A percentile compares a stretch with the other conserved stretches of the same genome.
Evolutionary conservation across 2,888 invertebrate genomes (phyloP).

Genomic region (Podabrus alpinus): DNA sequence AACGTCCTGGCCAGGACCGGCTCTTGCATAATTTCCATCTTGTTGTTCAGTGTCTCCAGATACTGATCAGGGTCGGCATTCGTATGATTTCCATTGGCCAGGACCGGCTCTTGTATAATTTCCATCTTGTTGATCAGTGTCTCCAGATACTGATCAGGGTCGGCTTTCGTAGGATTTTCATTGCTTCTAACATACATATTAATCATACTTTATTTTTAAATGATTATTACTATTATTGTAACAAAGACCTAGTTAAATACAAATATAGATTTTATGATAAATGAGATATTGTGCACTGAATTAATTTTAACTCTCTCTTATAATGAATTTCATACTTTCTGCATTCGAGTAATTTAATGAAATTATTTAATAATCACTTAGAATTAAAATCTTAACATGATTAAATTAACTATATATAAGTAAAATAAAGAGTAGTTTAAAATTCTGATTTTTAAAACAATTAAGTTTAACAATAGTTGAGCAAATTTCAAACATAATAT

Average conservation of each 20-base stretch:
- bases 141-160: too few relatives aligned
- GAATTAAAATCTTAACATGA: background rate
- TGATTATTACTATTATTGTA: background rate
- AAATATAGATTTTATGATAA: background rate
- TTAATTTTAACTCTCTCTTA: background rate
- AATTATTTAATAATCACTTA: background rate
- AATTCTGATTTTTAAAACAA: background rate
- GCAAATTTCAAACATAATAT: too few relatives aligned
- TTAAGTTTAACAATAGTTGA: background rate
- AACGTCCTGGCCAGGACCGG: too few relatives aligned
- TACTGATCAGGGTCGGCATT: too few relatives aligned
- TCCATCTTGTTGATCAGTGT: too few relatives aligned
- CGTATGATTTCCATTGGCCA: too few relatives aligned
- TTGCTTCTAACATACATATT: too few relatives aligned
- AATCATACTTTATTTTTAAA: background rate
- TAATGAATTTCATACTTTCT: background rate
- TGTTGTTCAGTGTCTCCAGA: too few relatives aligned
- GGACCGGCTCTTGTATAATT: too few relatives aligned
- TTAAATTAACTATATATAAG: background rate
- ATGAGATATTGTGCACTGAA: background rate
- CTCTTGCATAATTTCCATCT: too few relatives aligned
- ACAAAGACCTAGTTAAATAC: background rate
- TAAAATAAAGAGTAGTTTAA: background rate
- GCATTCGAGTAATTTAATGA: background rate
- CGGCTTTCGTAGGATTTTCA: too few relatives aligned